Percentiles rank a stretch among this genome's conserved stretches.
These are phyloP conservation scores for Dysmachus trigonus DNA, from an alignment of 2,888 invertebrate genomes.

Conservation along the genomic window DNA sequence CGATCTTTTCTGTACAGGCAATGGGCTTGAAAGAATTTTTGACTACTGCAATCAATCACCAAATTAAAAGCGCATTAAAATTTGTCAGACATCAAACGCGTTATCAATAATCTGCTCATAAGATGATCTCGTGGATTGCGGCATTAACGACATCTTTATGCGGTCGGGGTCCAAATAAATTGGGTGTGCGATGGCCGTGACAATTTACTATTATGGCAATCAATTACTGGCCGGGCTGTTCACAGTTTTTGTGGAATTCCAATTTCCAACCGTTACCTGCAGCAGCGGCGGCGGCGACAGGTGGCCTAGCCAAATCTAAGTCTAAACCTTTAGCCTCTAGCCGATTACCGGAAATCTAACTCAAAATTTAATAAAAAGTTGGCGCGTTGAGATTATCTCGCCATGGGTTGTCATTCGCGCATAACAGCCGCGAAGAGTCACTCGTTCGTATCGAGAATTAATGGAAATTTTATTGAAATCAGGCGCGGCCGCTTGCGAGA, in stretches of 20 bases:
- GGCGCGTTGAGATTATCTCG: constrained; percentile 1
- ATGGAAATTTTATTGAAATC: constrained; percentile 20
- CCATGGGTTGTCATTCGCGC: not conserved
- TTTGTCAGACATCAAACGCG: not conserved
- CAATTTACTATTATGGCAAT: constrained; percentile 21
- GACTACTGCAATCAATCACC: constrained; percentile 11
- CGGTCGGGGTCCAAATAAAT: not conserved
- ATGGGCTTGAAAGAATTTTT: not conserved
- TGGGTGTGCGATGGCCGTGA: constrained; percentile 27
- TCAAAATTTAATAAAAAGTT: constrained; percentile 8
- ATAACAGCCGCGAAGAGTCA: not conserved
- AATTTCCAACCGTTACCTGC: not conserved
- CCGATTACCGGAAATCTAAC: constrained; percentile 13
- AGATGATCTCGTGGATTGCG: constrained; percentile 13
- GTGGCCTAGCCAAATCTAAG: constrained; percentile 6
- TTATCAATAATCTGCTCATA: not conserved
- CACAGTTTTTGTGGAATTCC: constrained; percentile 22
- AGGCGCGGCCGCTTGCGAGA: not conserved
- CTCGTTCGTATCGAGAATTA: not conserved
- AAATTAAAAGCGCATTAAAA: constrained; percentile 22
- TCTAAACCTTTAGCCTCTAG: not conserved
- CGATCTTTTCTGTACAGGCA: not conserved
- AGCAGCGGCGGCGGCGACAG: constrained; percentile 1
- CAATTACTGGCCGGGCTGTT: not conserved
- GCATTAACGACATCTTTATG: constrained; percentile 8